Evolutionary conservation across 2,797 vertebrate species (phyloP).

Genomic region (Semotilus atromaculatus): DNA sequence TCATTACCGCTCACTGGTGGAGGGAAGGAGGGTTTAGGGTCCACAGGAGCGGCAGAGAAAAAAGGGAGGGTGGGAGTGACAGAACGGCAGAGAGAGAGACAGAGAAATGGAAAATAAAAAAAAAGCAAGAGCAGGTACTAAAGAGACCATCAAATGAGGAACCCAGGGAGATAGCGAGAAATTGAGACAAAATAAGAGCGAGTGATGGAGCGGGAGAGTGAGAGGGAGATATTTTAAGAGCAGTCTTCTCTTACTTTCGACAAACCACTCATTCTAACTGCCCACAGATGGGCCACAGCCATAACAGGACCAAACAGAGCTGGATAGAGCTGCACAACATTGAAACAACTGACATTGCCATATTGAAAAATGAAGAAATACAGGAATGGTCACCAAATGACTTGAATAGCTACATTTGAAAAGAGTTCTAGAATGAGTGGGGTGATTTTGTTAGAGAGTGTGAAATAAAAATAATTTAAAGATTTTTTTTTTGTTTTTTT

Average conservation of each 20-base stretch:
- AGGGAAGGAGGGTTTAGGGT: conserved; percentile 68
- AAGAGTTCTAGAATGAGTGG: background rate
- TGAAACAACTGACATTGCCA: background rate
- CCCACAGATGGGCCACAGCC: conserved; percentile 12
- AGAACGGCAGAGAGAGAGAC: conserved; percentile 14
- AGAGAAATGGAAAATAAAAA: conserved; percentile 9
- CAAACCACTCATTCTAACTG: conserved; percentile 7
- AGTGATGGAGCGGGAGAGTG: conserved; percentile 7
- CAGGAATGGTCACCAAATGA: background rate
- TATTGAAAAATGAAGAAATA: background rate
- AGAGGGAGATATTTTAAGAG: conserved; percentile 17
- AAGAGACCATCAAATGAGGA: conserved; percentile 41
- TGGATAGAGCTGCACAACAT: background rate
- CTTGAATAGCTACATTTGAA: background rate
- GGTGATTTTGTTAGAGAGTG: background rate
- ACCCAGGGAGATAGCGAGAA: conserved; percentile 26
- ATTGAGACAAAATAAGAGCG: conserved; percentile 29
- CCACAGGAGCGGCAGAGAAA: conserved; percentile 53
- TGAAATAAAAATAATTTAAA: background rate
- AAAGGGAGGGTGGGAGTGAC: conserved; percentile 5
- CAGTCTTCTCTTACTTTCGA: conserved; percentile 6
- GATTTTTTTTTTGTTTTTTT: no score
- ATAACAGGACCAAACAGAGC: conserved; percentile 5
- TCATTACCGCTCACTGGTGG: conserved; percentile 70
- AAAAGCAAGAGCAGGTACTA: conserved; percentile 31